These are phyloP conservation scores for Drosophila burlai DNA, from an alignment of 1,140 invertebrate species.

Conservation along the genomic window DNA sequence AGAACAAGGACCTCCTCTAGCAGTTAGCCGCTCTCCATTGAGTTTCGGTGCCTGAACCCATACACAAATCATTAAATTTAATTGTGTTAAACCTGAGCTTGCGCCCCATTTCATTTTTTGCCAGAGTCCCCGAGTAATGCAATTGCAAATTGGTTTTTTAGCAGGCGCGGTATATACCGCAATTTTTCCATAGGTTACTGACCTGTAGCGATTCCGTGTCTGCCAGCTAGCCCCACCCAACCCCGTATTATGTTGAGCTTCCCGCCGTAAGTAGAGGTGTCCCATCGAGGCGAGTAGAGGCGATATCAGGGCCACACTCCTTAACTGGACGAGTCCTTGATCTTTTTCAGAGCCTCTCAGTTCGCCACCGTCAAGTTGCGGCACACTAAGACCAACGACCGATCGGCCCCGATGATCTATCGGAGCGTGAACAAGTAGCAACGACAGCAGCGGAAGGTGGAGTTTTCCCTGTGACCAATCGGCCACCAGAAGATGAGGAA, in stretches of 20 bases:
- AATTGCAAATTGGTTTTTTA: constrained; percentile 58
- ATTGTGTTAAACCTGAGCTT: constrained; percentile 2
- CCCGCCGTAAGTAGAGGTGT: constrained; percentile 38
- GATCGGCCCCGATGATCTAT: constrained; percentile 91
- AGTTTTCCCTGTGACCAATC: constrained; percentile 63
- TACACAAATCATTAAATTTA: constrained; percentile 29
- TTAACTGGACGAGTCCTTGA: constrained; percentile 44
- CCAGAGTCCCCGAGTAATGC: constrained; percentile 37
- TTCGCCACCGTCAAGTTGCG: constrained; percentile 94
- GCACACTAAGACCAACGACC: constrained; percentile 94
- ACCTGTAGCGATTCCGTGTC: constrained; percentile 28
- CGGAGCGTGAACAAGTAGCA: constrained; percentile 82
- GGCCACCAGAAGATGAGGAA: constrained; percentile 5
- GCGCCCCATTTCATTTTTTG: constrained; percentile 2
- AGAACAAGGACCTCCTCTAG: constrained; percentile 25
- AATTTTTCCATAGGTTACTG: constrained; percentile 73
- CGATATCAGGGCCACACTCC: not conserved
- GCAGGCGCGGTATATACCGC: constrained; percentile 68
- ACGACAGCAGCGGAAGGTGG: constrained; percentile 80
- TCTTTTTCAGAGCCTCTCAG: constrained; percentile 90
- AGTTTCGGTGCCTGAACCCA: constrained; percentile 25
- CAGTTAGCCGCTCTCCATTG: constrained; percentile 10
- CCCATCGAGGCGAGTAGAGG: not conserved
- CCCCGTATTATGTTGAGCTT: constrained; percentile 28
- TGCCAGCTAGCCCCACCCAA: constrained; percentile 31